These are phyloP conservation scores for Thumatha senex DNA, from an alignment of 2,888 invertebrate genomes.

Conservation along the genomic window DNA sequence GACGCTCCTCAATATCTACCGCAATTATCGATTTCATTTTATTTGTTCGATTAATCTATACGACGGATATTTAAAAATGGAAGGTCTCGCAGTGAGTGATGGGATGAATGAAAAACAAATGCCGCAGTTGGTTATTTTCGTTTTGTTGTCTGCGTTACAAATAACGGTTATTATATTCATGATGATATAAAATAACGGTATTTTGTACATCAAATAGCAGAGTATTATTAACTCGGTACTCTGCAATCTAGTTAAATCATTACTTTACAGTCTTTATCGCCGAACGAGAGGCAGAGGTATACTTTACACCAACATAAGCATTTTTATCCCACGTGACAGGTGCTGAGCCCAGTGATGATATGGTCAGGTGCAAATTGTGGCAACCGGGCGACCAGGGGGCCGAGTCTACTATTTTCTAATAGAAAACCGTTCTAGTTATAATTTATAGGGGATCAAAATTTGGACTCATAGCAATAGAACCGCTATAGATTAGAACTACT, in stretches of 20 bases:
- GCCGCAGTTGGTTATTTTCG: not conserved
- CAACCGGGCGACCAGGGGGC: too few species aligned
- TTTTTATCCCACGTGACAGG: too few species aligned
- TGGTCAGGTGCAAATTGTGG: too few species aligned
- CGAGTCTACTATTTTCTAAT: too few species aligned
- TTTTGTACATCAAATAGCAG: too few species aligned
- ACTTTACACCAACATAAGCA: not conserved
- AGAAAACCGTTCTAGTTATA: too few species aligned
- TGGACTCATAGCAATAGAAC: too few species aligned
- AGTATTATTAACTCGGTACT: too few species aligned
- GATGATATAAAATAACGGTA: not conserved
- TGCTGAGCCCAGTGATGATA: too few species aligned
- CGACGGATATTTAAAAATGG: conserved; percentile 30
- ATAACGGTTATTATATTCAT: not conserved
- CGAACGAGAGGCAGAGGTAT: not conserved
- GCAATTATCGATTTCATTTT: conserved; percentile 50
- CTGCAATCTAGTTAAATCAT: too few species aligned
- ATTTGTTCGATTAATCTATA: conserved; percentile 40
- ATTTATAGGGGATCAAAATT: too few species aligned
- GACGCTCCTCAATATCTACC: conserved; percentile 52
- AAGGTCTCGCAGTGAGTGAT: conserved; percentile 20
- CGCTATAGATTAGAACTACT: too few species aligned
- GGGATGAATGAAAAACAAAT: conserved; percentile 18
- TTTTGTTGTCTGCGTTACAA: not conserved
- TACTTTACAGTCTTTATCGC: not conserved